Conservation (phyloP, 2,888 invertebrate genomes). For the Eristalis tenax region DNA sequence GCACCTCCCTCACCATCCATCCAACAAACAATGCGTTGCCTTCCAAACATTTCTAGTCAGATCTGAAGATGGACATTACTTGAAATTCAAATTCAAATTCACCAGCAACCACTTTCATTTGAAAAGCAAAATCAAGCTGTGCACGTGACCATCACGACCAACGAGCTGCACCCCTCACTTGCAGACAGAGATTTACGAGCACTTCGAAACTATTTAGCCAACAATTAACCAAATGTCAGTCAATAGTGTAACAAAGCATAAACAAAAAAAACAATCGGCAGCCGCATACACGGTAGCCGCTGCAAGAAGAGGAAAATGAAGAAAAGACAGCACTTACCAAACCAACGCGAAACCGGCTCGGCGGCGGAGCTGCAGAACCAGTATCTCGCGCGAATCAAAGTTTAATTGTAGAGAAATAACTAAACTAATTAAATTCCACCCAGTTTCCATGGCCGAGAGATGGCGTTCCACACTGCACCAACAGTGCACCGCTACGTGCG, state of each 20-base stretch:
- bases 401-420: conserved; percentile 50
- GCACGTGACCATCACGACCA: conserved; percentile 19
- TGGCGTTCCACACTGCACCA: conserved; percentile 40
- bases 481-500: not conserved
- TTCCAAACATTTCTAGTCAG: not conserved
- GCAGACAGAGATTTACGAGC: conserved; percentile 45
- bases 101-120: conserved; percentile 19
- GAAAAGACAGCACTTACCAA: not conserved
- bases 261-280: conserved; percentile 30
- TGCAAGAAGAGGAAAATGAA: not conserved
- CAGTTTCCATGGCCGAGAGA: conserved; percentile 66
- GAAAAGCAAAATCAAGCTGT: conserved; percentile 13
- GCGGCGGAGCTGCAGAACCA: not conserved
- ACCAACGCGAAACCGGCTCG: conserved; percentile 29
- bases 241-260: conserved; percentile 54
- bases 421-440: conserved; percentile 68
- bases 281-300: conserved; percentile 20
- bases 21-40: not conserved
- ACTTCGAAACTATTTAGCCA: conserved; percentile 67
- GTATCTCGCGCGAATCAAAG: conserved; percentile 44
- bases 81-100: not conserved
- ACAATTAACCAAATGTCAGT: conserved; percentile 68
- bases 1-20: not conserved
- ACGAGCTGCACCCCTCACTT: conserved; percentile 2
- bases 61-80: not conserved